Evolutionary conservation across 37 sponge, comb jelly and placozoan species (phyloP), one percentile per base, ranked within the genome.

Genomic region (Mnemiopsis leidyi): DNA sequence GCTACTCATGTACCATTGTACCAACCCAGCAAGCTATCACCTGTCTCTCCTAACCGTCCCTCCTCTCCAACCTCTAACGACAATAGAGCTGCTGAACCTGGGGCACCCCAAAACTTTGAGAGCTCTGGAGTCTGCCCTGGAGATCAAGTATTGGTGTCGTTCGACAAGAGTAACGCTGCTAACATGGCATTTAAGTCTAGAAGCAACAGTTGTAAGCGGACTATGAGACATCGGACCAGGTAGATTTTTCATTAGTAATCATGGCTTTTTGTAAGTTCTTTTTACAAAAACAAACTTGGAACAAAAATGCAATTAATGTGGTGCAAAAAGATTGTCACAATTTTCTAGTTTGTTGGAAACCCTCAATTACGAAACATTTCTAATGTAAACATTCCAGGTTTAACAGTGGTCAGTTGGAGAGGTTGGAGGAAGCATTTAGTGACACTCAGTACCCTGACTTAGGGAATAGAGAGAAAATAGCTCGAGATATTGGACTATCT

Each of bases 211-310:
- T 29, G 75, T 71, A 71, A 71, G 20, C 75, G 75, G 7, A 71
- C 75, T 3, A 71, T 71, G 75, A n/a, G 75, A 71, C 75, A 71
- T 71, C 25, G 75, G n/a, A 71, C 75, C 30, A 71, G 75, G 75
- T 71, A 71, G n/a, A n/a, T n/a, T n/a, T n/a, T n/a, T n/a, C n/a
- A n/a, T n/a, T n/a, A n/a, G n/a, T n/a, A n/a, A n/a, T n/a, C n/a
- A n/a, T n/a, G n/a, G n/a, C n/a, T n/a, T n/a, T n/a, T n/a, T n/a
- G n/a, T n/a, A n/a, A n/a, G n/a, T n/a, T n/a, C n/a, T n/a, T n/a
- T n/a, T n/a, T n/a, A n/a, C n/a, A n/a, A n/a, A n/a, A n/a, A n/a
- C n/a, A n/a, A n/a, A n/a, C n/a, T n/a, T n/a, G n/a, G n/a, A n/a
- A n/a, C n/a, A n/a, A n/a, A n/a, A n/a, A n/a, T n/a, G n/a, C n/a